Conservation (phyloP, 2,113 vertebrate genomes). For the Hippocampus mohnikei region DNA sequence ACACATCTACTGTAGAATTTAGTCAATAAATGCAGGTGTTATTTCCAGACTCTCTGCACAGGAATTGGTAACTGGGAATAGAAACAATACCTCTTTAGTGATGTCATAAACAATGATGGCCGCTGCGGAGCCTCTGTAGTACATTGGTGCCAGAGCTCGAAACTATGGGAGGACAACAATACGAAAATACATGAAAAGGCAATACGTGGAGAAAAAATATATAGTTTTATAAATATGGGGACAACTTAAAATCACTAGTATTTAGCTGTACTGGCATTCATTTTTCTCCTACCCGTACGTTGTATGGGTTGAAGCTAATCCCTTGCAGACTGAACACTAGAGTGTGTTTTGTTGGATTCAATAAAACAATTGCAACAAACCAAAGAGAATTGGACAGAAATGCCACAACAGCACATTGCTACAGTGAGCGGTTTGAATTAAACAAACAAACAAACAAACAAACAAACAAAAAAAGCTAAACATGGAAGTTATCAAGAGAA, state of each 20-base stretch:
- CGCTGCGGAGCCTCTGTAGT: conserved; percentile 95
- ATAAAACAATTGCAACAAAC: neutral
- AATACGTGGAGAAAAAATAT: neutral
- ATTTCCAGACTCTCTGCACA: neutral
- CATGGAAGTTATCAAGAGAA: conserved; percentile 68
- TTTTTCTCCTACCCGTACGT: neutral
- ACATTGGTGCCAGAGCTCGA: conserved; percentile 96
- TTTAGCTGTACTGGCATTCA: neutral
- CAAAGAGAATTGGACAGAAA: neutral
- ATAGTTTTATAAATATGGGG: neutral
- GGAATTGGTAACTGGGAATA: neutral
- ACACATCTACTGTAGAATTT: neutral
- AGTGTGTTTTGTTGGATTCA: neutral
- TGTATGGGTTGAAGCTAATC: neutral
- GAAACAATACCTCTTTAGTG: conserved; percentile 89
- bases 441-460: conserved; percentile 6
- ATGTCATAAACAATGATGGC: conserved; percentile 98
- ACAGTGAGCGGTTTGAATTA: conserved; percentile 33
- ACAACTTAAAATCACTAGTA: neutral
- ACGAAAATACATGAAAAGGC: neutral
- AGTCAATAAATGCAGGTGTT: neutral
- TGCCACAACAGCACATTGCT: conserved; percentile 10
- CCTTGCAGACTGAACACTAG: neutral
- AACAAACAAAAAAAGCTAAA: conserved; percentile 37
- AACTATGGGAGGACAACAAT: conserved; percentile 76